phyloP scores from a whole-genome alignment of 2,113 vertebrate genomes.

The Myxocyprinus asiaticus region DNA sequence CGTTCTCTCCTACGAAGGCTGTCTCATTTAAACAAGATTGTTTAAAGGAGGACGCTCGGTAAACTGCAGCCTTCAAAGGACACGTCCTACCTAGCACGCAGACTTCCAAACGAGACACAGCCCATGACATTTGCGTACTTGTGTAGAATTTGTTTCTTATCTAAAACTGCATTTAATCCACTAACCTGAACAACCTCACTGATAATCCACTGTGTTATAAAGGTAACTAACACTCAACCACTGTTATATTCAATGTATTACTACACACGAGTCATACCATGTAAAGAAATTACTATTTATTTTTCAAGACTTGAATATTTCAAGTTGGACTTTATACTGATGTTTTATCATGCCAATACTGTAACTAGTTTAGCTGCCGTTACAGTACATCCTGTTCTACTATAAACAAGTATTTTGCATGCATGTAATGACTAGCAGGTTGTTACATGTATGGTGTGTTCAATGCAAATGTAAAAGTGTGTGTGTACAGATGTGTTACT shows the following conservation, averaged over 20 bases:
- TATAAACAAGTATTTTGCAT: background rate
- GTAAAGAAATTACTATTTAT: too few species aligned
- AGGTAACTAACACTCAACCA: background rate
- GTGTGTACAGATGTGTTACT: background rate
- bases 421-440: background rate
- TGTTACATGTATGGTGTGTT: background rate
- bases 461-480: conserved; percentile 11
- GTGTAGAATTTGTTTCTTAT: too few species aligned
- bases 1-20: too few species aligned
- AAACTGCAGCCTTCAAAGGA: too few species aligned
- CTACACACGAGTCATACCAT: background rate
- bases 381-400: background rate
- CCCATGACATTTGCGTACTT: too few species aligned
- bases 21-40: too few species aligned
- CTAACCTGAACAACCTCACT: conserved; percentile 31
- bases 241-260: conserved; percentile 12
- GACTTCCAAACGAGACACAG: too few species aligned
- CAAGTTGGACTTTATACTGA: too few species aligned
- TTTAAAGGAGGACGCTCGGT: too few species aligned
- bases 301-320: too few species aligned
- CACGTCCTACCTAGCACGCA: too few species aligned
- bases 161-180: too few species aligned
- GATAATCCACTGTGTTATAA: conserved; percentile 49
- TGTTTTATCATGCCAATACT: background rate
- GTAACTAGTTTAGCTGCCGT: background rate